Evolutionary conservation across 1,140 invertebrate species (phyloP).

Genomic region (Caenorhabditis latens): DNA sequence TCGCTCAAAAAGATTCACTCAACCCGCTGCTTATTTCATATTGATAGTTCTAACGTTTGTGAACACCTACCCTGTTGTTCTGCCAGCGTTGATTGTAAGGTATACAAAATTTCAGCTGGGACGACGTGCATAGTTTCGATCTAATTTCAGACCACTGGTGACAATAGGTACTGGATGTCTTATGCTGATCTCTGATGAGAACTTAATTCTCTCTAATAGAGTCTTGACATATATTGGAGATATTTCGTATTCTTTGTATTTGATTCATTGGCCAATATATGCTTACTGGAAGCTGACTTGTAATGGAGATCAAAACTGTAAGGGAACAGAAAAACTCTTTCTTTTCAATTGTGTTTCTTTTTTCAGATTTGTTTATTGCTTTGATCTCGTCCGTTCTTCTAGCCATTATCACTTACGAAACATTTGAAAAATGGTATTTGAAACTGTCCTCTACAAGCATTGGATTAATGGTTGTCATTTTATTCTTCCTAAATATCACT

Average conservation of each 20-base stretch:
- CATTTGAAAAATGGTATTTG: constrained; percentile 11
- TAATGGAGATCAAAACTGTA: neutral
- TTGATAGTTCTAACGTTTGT: too few species aligned
- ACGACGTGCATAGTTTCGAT: too few species aligned
- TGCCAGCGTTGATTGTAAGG: too few species aligned
- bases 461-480: neutral
- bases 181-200: constrained; percentile 15
- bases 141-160: neutral
- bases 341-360: too few species aligned
- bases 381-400: neutral
- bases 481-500: neutral
- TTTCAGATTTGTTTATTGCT: neutral
- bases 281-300: constrained; percentile 37
- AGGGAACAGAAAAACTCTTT: neutral
- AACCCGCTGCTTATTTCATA: neutral
- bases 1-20: neutral
- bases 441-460: constrained; percentile 1
- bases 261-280: constrained; percentile 51
- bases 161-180: constrained; percentile 15
- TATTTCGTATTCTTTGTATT: constrained; percentile 14
- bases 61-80: too few species aligned
- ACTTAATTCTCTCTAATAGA: neutral
- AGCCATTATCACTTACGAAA: neutral
- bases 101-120: too few species aligned
- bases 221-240: constrained; percentile 25